phyloP scores from a whole-genome alignment of 2,797 vertebrate genomes.

The Anniella stebbinsi region DNA sequence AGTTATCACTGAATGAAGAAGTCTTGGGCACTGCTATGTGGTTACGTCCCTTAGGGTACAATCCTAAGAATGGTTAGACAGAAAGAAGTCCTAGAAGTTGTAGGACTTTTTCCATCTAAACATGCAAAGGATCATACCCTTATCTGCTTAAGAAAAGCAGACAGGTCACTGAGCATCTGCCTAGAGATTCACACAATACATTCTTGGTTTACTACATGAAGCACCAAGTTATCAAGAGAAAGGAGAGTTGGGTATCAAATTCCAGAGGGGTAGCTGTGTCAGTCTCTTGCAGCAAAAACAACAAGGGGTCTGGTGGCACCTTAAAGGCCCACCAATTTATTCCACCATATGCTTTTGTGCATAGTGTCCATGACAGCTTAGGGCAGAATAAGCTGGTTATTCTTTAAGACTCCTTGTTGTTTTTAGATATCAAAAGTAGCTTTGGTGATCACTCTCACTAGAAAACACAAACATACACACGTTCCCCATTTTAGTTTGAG shows the following conservation, averaged over 20 bases:
- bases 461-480: not conserved
- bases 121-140: too few species aligned
- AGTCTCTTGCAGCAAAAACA: too few species aligned
- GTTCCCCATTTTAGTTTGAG: not conserved
- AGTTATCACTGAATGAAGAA: not conserved
- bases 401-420: too few species aligned
- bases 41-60: constrained; percentile 1
- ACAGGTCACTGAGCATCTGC: not conserved
- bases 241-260: not conserved
- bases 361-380: too few species aligned
- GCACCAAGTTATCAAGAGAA: not conserved
- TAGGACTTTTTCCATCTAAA: too few species aligned
- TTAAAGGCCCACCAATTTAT: too few species aligned
- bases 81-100: too few species aligned
- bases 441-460: not conserved
- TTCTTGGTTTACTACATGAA: not conserved
- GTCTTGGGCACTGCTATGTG: not conserved
- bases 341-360: too few species aligned
- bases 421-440: not conserved
- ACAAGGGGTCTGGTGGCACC: too few species aligned
- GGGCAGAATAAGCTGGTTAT: too few species aligned
- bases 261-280: too few species aligned
- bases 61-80: too few species aligned
- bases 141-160: not conserved
- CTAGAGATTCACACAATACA: not conserved